Base-by-base conservation (phyloP, 2,113 vertebrate genomes). In the Paradoxurus hermaphroditus region DNA sequence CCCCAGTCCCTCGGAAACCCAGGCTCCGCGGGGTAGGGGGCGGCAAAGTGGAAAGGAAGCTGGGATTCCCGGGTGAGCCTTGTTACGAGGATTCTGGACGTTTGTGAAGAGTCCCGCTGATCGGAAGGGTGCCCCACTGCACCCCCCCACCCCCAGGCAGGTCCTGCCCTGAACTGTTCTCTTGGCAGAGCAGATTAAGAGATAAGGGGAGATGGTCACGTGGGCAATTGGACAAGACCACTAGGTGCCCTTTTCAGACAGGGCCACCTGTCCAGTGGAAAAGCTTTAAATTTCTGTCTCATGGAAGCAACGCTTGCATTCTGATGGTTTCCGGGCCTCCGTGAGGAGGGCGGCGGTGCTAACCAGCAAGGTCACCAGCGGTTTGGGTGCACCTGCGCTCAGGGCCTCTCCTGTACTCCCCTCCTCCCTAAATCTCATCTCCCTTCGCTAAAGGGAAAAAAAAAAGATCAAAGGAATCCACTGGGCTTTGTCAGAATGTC, bases 1-100 rank as follows among this genome's bases (percentile, higher is more conserved):
- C 21, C 15, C 56, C 16, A 7, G 0, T 16, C n/a, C 36, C n/a
- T 25, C 4, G 7, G 0, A 44, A 53, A 31, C 36, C 36, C 3
- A 25, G 34, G 49, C 67, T 56, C 51, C 1, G 5, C 10, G 1
- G 39, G 34, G 34, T 0, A 3, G 85, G 46, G 46, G 29, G 29
- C 56, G 39, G 31, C 39, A 0, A 56, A 34, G 83, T 34, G 27
- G 11, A 49, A 78, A 86, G 21, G 34, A 68, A 91, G 79, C 41
- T 41, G 9, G 1, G 34, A 12, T 39, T 14, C 29, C 44, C 72
- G 25, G 21, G 0, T 36, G 4, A n/a, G 65, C 25, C 67, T 39
- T 4, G 29, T 0, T 11, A 16, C 5, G 9, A 31, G 51, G 63
- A 49, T 79, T 39, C 41, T 3, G 90, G 67, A 46, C 12, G 51